Evolutionary conservation across 2,888 invertebrate species (phyloP).

Genomic region (Patella caerulea): DNA sequence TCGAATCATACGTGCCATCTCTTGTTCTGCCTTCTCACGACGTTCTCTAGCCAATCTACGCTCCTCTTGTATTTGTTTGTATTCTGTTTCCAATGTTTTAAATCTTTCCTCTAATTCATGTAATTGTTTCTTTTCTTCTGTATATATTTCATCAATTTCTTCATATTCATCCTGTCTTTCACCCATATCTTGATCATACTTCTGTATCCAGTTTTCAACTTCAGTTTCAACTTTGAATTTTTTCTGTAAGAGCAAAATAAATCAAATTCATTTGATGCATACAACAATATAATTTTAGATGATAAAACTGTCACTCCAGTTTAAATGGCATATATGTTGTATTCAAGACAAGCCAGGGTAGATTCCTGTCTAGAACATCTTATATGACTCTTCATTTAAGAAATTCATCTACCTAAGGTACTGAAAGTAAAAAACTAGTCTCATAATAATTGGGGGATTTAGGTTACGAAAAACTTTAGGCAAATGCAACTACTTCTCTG

Average conservation of each 20-base stretch:
- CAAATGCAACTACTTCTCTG: too few relatives aligned
- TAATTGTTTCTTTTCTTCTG: conserved; percentile 71
- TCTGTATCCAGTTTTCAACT: conserved; percentile 71
- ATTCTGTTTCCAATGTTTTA: conserved; percentile 69
- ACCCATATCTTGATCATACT: conserved; percentile 71
- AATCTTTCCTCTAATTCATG: conserved; percentile 71
- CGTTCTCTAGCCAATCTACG: conserved; percentile 65
- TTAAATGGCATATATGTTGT: not conserved
- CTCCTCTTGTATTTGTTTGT: conserved; percentile 69
- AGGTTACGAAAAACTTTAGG: too few relatives aligned
- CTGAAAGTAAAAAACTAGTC: too few relatives aligned
- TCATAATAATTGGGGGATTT: too few relatives aligned
- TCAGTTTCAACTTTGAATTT: conserved; percentile 71
- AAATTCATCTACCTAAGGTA: too few relatives aligned
- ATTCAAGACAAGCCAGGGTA: too few relatives aligned
- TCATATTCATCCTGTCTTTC: conserved; percentile 71
- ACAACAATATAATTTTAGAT: not conserved
- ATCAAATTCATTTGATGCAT: too few relatives aligned
- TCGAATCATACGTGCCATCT: conserved; percentile 65
- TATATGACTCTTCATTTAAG: too few relatives aligned
- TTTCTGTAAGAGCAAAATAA: conserved; percentile 50
- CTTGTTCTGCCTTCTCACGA: conserved; percentile 67
- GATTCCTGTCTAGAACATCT: too few relatives aligned
- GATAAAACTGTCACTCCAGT: not conserved
- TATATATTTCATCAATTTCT: conserved; percentile 69